Base-by-base conservation (phyloP, 2,113 vertebrate genomes). In the Triplophysa siluroides region DNA sequence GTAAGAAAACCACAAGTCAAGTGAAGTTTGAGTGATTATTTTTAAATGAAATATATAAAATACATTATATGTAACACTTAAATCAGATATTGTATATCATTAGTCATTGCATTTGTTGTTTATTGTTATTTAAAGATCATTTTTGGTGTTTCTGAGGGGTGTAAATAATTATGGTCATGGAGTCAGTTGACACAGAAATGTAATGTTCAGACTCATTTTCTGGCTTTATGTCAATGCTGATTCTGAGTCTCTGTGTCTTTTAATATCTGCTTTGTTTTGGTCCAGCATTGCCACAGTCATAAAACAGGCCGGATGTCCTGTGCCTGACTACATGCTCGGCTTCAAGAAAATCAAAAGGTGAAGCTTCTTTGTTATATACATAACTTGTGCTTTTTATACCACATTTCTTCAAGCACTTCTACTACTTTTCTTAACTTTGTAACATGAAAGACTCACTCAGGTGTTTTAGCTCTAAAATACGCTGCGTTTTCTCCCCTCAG, bases 281-380 rank as follows among this genome's bases (percentile, higher is more conserved):
- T 82, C 80, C 66, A 99, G 97, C 69, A 93, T 98, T 72, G 97
- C 97, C 52, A 96, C 87, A 4, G 95, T 98, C 47, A 97, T 99
- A 65, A 96, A 97, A 88, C 93, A 94, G 86, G 95, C 97, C 0
- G 97, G 97, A 43, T 98, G 97, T 88, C 97, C 96, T 45, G 95
- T 99, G 9, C 97, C 97, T 2, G 97, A 96, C 64, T 98, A 99
- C 89, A 97, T 99, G 88, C 91, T 94, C 60, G 94, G 95, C 64
- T 92, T 99, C 63, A 95, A 96, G 84, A 98, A 91, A 81, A 88
- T 96, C 68, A 92, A 95, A 85, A 95, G 96, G 97, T 98, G 85
- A 82, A 52, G 8, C 43, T 61, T 12, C 56, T 3, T 12, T 56
- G 5, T 14, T 68, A 13, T 47, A 33, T 0, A 8, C 11, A 14